These are phyloP conservation scores for Hypotaenidia okinawae DNA, from an alignment of 2,797 vertebrate genomes.

Conservation along the genomic window DNA sequence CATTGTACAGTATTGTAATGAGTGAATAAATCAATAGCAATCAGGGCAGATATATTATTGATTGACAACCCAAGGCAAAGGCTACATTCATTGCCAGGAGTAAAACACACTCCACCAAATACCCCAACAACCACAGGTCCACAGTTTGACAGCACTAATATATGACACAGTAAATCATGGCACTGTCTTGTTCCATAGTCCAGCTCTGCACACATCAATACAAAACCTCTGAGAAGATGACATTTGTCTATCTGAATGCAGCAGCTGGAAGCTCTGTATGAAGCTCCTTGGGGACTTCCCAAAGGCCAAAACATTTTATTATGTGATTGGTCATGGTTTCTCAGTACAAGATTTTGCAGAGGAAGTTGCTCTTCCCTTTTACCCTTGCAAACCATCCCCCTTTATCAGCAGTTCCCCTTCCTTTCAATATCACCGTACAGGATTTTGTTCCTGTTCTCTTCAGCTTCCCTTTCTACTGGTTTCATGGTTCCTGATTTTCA, in stretches of 20 bases:
- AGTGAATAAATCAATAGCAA: slow-evolving; percentile 11
- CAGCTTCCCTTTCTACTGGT: background rate
- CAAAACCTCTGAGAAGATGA: background rate
- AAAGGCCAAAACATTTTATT: background rate
- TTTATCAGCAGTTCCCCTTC: background rate
- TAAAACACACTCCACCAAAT: background rate
- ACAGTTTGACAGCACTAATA: background rate
- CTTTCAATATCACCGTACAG: background rate
- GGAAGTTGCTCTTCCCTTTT: background rate
- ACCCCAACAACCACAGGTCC: background rate
- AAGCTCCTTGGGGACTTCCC: background rate
- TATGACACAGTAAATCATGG: background rate
- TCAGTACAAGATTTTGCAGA: background rate
- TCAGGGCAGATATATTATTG: slow-evolving; percentile 30
- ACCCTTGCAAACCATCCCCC: background rate
- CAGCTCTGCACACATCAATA: background rate
- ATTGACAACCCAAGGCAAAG: slow-evolving; percentile 27
- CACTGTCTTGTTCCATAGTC: background rate
- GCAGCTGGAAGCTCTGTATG: background rate
- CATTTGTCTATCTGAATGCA: background rate
- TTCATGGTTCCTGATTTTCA: background rate
- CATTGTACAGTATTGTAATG: background rate
- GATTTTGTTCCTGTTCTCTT: background rate
- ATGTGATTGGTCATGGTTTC: background rate
- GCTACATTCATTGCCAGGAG: background rate